Conservation (phyloP, 1,140 invertebrate species). For the Glomeris maerens region DNA sequence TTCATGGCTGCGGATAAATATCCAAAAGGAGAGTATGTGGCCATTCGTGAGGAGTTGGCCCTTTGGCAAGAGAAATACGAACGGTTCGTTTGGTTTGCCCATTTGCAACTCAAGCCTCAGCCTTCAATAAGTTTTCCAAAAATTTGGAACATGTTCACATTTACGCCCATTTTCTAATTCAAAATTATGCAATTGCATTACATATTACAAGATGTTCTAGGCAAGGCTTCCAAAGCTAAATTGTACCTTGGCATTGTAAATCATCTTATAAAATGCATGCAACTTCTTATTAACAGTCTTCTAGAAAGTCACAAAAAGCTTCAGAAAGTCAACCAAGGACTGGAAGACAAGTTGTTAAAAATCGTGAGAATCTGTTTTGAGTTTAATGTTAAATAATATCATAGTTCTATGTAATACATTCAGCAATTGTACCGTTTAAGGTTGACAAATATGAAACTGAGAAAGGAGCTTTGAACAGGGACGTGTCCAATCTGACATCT, state of each 20-base stretch:
- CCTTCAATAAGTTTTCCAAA: too few species aligned
- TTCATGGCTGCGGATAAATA: constrained; percentile 59
- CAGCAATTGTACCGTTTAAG: constrained; percentile 21
- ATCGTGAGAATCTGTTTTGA: constrained; percentile 44
- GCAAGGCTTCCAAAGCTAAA: not conserved
- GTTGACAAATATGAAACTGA: constrained; percentile 79
- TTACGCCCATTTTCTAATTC: not conserved
- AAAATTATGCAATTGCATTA: not conserved
- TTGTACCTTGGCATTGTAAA: not conserved
- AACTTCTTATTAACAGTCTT: constrained; percentile 43
- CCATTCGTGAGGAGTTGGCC: constrained; percentile 65
- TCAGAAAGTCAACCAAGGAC: constrained; percentile 85
- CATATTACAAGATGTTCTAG: not conserved
- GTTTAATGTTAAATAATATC: not conserved
- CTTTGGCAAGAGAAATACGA: constrained; percentile 86
- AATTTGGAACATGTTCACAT: too few species aligned
- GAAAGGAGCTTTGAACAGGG: constrained; percentile 68
- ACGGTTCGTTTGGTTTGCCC: constrained; percentile 36
- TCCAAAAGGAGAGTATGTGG: constrained; percentile 52
- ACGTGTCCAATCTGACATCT: constrained; percentile 70
- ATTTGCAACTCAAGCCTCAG: not conserved
- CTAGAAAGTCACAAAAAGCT: constrained; percentile 85
- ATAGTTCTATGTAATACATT: not conserved
- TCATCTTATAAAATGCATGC: not conserved
- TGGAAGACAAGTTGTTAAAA: constrained; percentile 86